Evolutionary conservation across 2,888 invertebrate genomes (phyloP), one percentile per base, ranked within the genome.

Genomic region (Eupithecia vulgata): DNA sequence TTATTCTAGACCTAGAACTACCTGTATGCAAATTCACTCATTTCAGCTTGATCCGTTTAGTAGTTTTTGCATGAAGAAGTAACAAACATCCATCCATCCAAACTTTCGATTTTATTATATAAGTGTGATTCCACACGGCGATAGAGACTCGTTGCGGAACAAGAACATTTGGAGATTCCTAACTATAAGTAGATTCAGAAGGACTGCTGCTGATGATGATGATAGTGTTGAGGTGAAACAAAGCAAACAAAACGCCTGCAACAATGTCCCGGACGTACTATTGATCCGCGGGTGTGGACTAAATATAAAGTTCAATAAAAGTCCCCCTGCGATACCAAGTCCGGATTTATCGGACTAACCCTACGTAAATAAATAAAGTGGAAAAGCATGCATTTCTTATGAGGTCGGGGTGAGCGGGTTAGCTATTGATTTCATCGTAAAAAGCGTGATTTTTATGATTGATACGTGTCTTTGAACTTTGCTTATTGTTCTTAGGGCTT

Each of bases 301-400:
- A 89, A 92, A 93, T 93, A 91, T 92, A 92, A 91, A 91, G 91
- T 93, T 90, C 93, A 92, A 94, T 93, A 93, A 93, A 94, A 92
- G 89, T 92, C 91, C 93, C 85, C 92, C 90, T 83, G 82, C 87
- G 86, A 91, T 90, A 88, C 87, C 84, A 87, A 91, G 89, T 88
- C 92, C 88, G 91, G 94, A 94, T 94, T 94, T 93, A 93, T 93
- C 92, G 94, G 84, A 84, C 90, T 91, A 91, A 92, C 93, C 93
- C 93, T 91, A 90, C 91, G 89, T 94, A 92, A 94, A 94, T 94
- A 94, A 94, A 93, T 94, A 94, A 94, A 91, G 85, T 88, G 88
- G 85, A 87, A 84, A 85, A 83, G 85, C 90, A 91, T 94, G 91
- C 94, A 94, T 94, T 92, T 90, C 90, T 93, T 93, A 94, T 93